Base-by-base conservation (phyloP, 2,888 invertebrate species). In the Synanthedon formicaeformis region DNA sequence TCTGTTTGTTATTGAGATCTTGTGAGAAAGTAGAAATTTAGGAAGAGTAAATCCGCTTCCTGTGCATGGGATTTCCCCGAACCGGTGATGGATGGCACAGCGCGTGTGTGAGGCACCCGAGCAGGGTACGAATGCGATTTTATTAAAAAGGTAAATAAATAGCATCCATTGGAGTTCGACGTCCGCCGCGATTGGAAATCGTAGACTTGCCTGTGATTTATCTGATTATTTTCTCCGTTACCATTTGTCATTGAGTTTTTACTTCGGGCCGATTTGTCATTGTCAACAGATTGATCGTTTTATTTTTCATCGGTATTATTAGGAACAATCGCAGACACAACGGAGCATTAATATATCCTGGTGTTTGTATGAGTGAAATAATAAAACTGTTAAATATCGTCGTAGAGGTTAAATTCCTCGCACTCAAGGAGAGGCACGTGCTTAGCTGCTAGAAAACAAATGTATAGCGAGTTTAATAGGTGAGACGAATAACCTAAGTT, bases 91-190 rank as follows among this genome's bases (percentile, higher is more conserved):
- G 58, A 65, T 64, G 58, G 56, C 58, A 59, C 53, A 59, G 59
- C 58, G 16, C 52, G 50, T 40, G 53, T 51, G 41, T 40, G 50
- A 11, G 23, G 23, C 23, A 23, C 23, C 23, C 23, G 23, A 23
- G 5, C 23, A 16, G 53, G 12, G 52, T 27, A 51, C 54, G 55
- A 53, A 53, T 53, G 56, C 56, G 56, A 55, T 64, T 66, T 67
- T 65, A 64, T 64, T 64, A 65, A 66, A 65, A 55, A 62, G 61
- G 55, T 61, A 62, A 63, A 67, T 59, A 67, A 59, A 65, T 65
- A 56, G 63, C 57, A 18, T 48, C 41, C 50, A 45, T 45, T 45
- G n/a, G 16, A 16, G 18, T 23, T 49, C 49, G 16, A 14, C 45
- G 14, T 45, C 45, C 53, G 51, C 56, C 48, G 55, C 59, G 52